Evolutionary conservation across 1,140 invertebrate species (phyloP).

Genomic region (Brachionus plicatilis): DNA sequence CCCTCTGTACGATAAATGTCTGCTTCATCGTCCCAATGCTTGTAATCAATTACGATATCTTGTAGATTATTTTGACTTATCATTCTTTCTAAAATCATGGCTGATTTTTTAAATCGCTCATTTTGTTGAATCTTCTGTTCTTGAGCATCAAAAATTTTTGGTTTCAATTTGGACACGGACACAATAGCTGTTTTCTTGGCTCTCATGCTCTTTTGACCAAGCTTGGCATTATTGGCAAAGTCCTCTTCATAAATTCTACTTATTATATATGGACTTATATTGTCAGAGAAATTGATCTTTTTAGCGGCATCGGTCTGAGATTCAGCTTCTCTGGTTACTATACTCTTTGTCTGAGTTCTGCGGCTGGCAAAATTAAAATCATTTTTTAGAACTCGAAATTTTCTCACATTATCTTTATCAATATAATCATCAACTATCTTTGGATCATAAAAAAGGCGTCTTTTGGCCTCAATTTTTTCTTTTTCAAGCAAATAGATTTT

Average conservation of each 20-base stretch:
- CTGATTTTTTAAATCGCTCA: slow-evolving; percentile 56
- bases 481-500: slow-evolving; percentile 45
- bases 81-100: slow-evolving; percentile 81
- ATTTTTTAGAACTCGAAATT: slow-evolving; percentile 23
- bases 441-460: not conserved
- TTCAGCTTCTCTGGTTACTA: not conserved
- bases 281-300: slow-evolving; percentile 24
- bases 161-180: not conserved
- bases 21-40: slow-evolving; percentile 87
- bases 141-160: not conserved
- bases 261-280: not conserved
- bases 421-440: slow-evolving; percentile 16
- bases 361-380: slow-evolving; percentile 17
- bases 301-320: not conserved
- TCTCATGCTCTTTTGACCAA: slow-evolving; percentile 43
- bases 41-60: slow-evolving; percentile 85
- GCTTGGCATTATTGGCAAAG: slow-evolving; percentile 39
- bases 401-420: not conserved
- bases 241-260: not conserved
- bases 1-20: slow-evolving; percentile 87
- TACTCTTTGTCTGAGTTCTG: not conserved
- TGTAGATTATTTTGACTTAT: slow-evolving; percentile 87
- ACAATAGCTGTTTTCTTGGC: slow-evolving; percentile 28
- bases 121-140: slow-evolving; percentile 50
- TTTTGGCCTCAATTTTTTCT: not conserved